These are phyloP conservation scores for Eristalinus aeneus DNA, from an alignment of 2,888 invertebrate genomes.

Conservation along the genomic window DNA sequence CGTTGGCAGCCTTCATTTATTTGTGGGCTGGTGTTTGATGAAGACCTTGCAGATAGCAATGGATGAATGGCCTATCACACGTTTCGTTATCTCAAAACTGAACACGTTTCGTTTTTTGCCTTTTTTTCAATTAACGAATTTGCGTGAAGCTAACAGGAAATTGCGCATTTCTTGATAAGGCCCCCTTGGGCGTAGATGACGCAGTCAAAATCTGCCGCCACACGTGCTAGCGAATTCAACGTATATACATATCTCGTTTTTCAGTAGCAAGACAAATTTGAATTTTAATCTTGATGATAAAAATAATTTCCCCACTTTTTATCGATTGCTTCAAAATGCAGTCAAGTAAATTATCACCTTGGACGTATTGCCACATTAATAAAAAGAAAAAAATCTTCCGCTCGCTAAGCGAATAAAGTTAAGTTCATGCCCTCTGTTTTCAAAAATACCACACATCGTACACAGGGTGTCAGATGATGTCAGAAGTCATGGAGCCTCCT, in stretches of 20 bases:
- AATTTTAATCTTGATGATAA: background rate
- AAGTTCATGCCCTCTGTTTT: background rate
- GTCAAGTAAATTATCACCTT: background rate
- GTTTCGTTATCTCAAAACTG: background rate
- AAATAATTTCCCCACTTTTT: background rate
- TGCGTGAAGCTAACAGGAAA: background rate
- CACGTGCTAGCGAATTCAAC: no score
- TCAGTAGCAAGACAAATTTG: background rate
- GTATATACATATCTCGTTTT: background rate
- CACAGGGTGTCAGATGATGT: background rate
- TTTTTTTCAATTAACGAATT: background rate
- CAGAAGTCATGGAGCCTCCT: background rate
- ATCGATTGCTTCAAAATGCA: background rate
- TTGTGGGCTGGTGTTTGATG: no score
- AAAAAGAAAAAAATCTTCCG: background rate
- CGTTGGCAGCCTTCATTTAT: no score
- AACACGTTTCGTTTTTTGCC: background rate
- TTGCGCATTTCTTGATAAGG: background rate
- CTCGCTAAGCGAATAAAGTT: background rate
- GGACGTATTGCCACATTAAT: background rate
- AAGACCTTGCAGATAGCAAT: no score
- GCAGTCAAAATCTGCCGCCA: background rate
- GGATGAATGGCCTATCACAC: background rate
- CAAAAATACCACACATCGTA: no score
- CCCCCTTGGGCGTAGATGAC: background rate